Percentiles rank a stretch among this genome's conserved stretches.
These are phyloP conservation scores for Lordiphosa stackelbergi DNA, from an alignment of 1,140 invertebrate genomes.

Conservation along the genomic window DNA sequence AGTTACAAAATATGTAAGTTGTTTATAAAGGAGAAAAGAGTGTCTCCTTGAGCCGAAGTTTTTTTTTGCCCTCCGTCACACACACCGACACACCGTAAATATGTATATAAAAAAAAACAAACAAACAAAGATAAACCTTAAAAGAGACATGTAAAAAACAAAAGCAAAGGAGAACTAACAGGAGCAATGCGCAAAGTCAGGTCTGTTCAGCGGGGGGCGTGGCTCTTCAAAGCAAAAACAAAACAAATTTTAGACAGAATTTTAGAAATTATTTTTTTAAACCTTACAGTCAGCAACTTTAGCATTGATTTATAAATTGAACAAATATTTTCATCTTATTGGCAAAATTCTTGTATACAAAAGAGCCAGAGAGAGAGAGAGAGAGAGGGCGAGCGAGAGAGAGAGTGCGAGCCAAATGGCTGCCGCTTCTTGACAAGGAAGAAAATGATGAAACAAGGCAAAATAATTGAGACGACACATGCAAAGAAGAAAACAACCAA, in stretches of 20 bases:
- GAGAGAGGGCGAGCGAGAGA: conserved; percentile 13
- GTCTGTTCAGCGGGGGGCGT: conserved; percentile 31
- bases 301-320: conserved; percentile 11
- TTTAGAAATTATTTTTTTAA: conserved; percentile 10
- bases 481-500: conserved; percentile 15
- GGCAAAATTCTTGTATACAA: conserved; percentile 66
- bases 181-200: conserved; percentile 38
- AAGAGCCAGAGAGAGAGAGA: conserved; percentile 26
- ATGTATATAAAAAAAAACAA: conserved; percentile 51
- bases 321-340: conserved; percentile 48
- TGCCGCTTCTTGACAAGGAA: conserved; percentile 62
- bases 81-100: no score
- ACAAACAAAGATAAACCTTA: conserved; percentile 73
- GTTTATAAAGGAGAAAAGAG: conserved; percentile 39
- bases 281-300: conserved; percentile 9
- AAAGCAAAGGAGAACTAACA: conserved; percentile 50
- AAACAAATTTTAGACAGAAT: conserved; percentile 14
- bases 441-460: conserved; percentile 64
- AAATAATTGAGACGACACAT: conserved; percentile 44
- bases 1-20: conserved; percentile 59
- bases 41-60: conserved; percentile 12
- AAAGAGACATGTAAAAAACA: conserved; percentile 68
- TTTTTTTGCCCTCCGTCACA: conserved; percentile 17
- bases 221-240: conserved; percentile 23
- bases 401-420: conserved; percentile 46